These are phyloP conservation scores for Notothenia rossii DNA, from an alignment of 2,113 vertebrate species.

Conservation along the genomic window DNA sequence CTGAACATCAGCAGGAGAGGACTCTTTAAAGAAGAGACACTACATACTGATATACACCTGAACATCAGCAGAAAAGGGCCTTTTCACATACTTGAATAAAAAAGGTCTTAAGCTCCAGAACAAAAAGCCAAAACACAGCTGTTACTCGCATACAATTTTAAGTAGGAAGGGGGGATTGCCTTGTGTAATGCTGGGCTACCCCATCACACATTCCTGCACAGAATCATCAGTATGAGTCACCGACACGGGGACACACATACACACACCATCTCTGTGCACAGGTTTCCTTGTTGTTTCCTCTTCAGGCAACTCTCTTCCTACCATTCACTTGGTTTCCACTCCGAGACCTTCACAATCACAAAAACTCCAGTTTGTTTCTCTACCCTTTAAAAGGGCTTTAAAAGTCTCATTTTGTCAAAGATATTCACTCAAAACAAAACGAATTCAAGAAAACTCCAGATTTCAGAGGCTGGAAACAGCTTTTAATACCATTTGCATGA, in stretches of 20 bases:
- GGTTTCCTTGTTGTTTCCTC: constrained; percentile 65
- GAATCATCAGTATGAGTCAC: constrained; percentile 67
- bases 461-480: too few species aligned
- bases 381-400: too few species aligned
- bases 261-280: constrained; percentile 57
- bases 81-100: too few species aligned
- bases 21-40: too few species aligned
- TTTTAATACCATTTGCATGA: too few species aligned
- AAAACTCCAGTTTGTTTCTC: constrained; percentile 56
- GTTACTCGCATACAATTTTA: background rate
- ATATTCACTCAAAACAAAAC: too few species aligned
- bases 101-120: too few species aligned
- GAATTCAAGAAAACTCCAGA: too few species aligned
- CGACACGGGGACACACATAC: constrained; percentile 20
- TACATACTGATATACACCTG: too few species aligned
- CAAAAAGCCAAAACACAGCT: background rate
- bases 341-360: constrained; percentile 11
- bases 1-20: too few species aligned
- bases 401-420: too few species aligned
- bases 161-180: background rate
- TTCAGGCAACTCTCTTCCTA: constrained; percentile 30
- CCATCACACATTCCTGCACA: constrained; percentile 45
- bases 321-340: constrained; percentile 33
- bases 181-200: constrained; percentile 55
- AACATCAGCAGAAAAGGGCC: too few species aligned